These are phyloP conservation scores for Phyto melanocephala DNA, from an alignment of 2,888 invertebrate species.

Conservation along the genomic window DNA sequence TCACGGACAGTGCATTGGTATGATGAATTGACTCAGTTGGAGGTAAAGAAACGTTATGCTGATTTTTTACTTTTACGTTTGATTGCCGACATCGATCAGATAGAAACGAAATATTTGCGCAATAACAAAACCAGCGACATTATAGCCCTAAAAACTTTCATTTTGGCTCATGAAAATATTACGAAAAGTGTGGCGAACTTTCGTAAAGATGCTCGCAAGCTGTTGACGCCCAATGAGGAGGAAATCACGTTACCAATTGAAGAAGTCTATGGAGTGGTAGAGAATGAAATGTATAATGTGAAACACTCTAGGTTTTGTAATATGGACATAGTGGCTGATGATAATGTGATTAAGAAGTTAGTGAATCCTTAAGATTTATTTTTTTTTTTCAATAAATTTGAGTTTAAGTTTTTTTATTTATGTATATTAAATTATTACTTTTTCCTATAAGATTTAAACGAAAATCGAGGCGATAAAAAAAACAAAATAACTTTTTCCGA, in stretches of 20 bases:
- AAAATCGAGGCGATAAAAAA: too few relatives aligned
- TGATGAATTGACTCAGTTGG: slow-evolving; percentile 69
- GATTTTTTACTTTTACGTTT: slow-evolving; percentile 75
- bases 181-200: slow-evolving; percentile 74
- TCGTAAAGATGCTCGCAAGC: slow-evolving; percentile 75
- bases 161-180: slow-evolving; percentile 74
- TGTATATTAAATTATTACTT: too few relatives aligned
- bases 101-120: slow-evolving; percentile 71
- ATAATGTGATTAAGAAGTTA: slow-evolving; percentile 70
- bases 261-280: slow-evolving; percentile 73
- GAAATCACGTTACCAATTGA: slow-evolving; percentile 75
- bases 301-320: slow-evolving; percentile 70
- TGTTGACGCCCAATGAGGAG: slow-evolving; percentile 73
- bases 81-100: slow-evolving; percentile 72
- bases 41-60: slow-evolving; percentile 76
- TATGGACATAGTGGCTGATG: slow-evolving; percentile 69
- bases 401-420: slow-evolving; percentile 41
- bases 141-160: slow-evolving; percentile 68
- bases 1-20: slow-evolving; percentile 66
- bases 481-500: too few relatives aligned
- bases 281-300: slow-evolving; percentile 71
- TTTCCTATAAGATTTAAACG: too few relatives aligned
- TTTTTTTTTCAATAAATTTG: too few relatives aligned
- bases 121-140: slow-evolving; percentile 62
- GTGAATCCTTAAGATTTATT: slow-evolving; percentile 68